Base-by-base conservation (phyloP, 2,888 invertebrate genomes). In the Stegophylla sp. region DNA sequence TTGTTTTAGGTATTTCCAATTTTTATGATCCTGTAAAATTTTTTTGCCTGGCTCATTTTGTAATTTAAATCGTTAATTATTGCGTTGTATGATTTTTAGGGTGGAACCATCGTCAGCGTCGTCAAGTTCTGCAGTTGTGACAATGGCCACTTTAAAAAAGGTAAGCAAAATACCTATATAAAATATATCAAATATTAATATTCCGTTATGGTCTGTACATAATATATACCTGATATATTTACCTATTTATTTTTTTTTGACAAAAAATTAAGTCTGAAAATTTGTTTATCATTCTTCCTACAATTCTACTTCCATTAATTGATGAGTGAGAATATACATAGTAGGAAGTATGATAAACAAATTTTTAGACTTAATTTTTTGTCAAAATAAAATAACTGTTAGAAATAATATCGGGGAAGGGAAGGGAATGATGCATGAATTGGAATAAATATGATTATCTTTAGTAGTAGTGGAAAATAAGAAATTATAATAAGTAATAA, bases 71-170 rank as follows among this genome's bases (percentile, higher is more conserved):
- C 7, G 34, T 34, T 34, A 34, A 34, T 34, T 34, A 34, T 34
- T 34, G n/a, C n/a, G n/a, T 34, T 34, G 3, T 34, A 34, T 34
- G 34, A 5, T 34, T 7, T 34, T 79, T 79, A 79, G 79, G 79
- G 69, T 79, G 41, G 79, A 79, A 59, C 79, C 79, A 23, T 23
- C 69, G 26, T 61, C 79, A 13, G 48, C 79, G 13, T 79, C 69
- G 17, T 43, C 71, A 43, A 79, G 48, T 71, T 71, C 84, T 28
- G 83, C 84, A 61, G 83, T 84, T 75, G 81, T 84, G 63, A 83
- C 84, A 82, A 85, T 85, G 85, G 84, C 83, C 9, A 82, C 83
- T 34, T 63, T 84, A 59, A 84, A 83, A 73, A 84, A 84, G 83
- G 83, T 84, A 83, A 82, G 43, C 9, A 26, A 28, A 77, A 41